These are phyloP conservation scores for Anastrepha obliqua DNA, from an alignment of 1,140 invertebrate genomes.

Conservation along the genomic window DNA sequence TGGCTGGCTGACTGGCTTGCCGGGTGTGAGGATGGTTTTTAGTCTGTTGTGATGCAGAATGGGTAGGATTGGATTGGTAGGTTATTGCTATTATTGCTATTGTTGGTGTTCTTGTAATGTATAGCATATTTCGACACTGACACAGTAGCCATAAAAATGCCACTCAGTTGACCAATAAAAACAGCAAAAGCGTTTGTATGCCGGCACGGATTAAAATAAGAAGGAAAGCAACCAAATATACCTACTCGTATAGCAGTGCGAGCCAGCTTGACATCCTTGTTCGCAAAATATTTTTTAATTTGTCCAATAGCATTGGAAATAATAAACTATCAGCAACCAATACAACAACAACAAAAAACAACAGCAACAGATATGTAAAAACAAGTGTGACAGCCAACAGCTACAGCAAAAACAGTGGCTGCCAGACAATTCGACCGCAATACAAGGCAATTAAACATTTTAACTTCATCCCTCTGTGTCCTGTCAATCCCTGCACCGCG, in stretches of 20 bases:
- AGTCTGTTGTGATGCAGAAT: neutral
- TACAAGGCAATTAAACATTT: conserved; percentile 56
- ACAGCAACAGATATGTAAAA: conserved; percentile 29
- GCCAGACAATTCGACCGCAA: conserved; percentile 51
- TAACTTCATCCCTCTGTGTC: conserved; percentile 36
- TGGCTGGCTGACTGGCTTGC: too few species aligned
- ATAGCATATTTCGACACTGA: conserved; percentile 19
- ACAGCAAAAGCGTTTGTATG: conserved; percentile 9
- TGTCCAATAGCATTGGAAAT: conserved; percentile 53
- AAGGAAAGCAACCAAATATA: conserved; percentile 7
- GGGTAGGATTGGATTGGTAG: neutral
- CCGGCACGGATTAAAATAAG: conserved; percentile 16
- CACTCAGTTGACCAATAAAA: conserved; percentile 49
- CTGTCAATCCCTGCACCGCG: conserved; percentile 33
- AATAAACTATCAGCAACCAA: conserved; percentile 51
- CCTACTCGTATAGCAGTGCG: neutral
- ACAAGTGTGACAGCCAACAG: conserved; percentile 25
- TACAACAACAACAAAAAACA: conserved; percentile 45
- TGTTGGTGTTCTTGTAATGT: neutral
- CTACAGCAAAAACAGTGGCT: conserved; percentile 36
- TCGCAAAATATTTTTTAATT: conserved; percentile 53
- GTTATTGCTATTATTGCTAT: neutral
- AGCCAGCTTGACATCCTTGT: conserved; percentile 25
- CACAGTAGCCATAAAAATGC: conserved; percentile 38
- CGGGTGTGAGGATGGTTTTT: neutral